A percentile compares a stretch with the other conserved stretches of the same genome.
Conservation (phyloP, 2,888 invertebrate genomes). For the Andrena fulva region DNA sequence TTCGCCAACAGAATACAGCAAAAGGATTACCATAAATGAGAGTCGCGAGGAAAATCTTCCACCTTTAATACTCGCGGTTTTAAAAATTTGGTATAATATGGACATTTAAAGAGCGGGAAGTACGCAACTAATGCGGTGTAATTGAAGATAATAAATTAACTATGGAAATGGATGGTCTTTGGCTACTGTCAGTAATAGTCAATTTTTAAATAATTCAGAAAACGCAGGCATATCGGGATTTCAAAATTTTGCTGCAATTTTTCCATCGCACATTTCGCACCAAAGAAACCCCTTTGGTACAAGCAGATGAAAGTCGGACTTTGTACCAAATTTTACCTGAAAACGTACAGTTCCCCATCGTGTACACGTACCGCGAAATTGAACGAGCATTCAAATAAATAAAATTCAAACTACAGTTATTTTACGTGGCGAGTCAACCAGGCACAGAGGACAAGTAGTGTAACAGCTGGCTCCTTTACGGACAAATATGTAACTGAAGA, state of each 20-base stretch:
- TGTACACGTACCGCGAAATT: conserved; percentile 19
- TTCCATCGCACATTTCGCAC: neutral
- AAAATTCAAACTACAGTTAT: conserved; percentile 11
- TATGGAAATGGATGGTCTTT: no score
- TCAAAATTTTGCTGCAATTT: conserved; percentile 5
- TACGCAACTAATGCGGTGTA: no score
- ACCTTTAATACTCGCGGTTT: neutral
- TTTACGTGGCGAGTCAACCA: conserved; percentile 17
- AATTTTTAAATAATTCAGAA: neutral
- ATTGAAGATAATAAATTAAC: neutral
- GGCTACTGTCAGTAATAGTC: neutral
- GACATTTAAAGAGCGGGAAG: neutral
- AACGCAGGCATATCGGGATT: neutral
- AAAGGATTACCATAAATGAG: neutral
- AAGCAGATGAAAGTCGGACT: neutral
- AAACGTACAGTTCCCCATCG: neutral
- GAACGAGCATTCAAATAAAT: conserved; percentile 22
- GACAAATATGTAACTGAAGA: neutral
- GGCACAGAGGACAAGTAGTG: neutral
- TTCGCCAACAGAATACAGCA: neutral
- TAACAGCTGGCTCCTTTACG: conserved; percentile 1
- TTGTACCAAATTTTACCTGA: conserved; percentile 2
- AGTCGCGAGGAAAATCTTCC: neutral
- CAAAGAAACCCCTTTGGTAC: conserved; percentile 11
- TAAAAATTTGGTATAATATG: neutral